Base-by-base conservation (phyloP, 92 coral and sea anemone species). In the Hydrozoanthus gracilis region DNA sequence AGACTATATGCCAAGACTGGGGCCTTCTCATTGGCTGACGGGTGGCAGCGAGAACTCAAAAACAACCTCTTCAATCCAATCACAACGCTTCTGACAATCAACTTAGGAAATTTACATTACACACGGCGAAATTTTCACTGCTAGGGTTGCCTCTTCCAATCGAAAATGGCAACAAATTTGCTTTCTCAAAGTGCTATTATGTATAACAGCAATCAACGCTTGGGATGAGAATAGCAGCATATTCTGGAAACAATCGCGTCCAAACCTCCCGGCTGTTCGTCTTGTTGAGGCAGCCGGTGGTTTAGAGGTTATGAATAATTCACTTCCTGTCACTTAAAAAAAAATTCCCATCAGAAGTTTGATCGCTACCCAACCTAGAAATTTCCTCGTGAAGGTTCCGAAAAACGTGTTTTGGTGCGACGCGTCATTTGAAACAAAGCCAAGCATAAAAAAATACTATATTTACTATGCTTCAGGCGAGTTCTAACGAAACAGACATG, bases 271-370 rank as follows among this genome's bases (percentile, higher is more conserved):
- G 58, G 85, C 84, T 79, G 73, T 65, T 79, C 20, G 46, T 73
- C 12, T 58, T 58, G 64, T 65, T 60, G 65, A 80, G 85, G 47
- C 82, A 80, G 85, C 85, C 85, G 85, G 85, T 65, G 74, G 74
- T 65, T 65, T 64, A 64, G 65, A 80, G 74, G 74, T 65, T 65
- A 80, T 80, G 65, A 80, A 80, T 80, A 64, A 80, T 80, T 80
- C 73, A 80, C 74, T 80, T 80, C 85, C 73, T 80, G 85, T 80
- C 73, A 76, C 61, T 76, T 76, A 48, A 80, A 80, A 80, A 80
- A 80, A 68, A 45, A 44, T 56, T 44, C 73, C 73, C 47, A 79
- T 79, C 84, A 47, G 64, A 16, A 17, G 72, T 68, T 65, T 51
- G 85, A 80, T 62, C 85, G 35, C 61, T 47, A 60, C 73, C 73